Evolutionary conservation across 2,888 invertebrate species (phyloP), one percentile per base, ranked within the genome.

Genomic region (Macaria liturata): DNA sequence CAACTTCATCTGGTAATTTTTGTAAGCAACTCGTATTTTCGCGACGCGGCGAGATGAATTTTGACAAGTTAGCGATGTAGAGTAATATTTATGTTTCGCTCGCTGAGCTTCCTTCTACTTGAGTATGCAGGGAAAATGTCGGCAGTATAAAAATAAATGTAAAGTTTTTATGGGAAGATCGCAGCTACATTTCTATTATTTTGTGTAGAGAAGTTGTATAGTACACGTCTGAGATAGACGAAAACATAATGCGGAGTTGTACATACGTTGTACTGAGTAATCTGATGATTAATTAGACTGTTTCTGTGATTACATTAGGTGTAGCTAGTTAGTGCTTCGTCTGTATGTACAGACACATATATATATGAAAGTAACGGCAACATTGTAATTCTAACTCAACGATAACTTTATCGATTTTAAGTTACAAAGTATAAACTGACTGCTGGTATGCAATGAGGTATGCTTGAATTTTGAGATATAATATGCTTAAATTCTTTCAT

Each of bases 1-100:
- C 75, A 74, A 69, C 66, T 70, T 65, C 70, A 76, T 75, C 56
- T 58, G 51, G 51, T 59, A 45, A 59, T 72, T 75, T 55, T 58
- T 54, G 49, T 55, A 48, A 55, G 71, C 70, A 68, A 63, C 69
- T 63, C 59, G 59, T 66, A 62, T 61, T 65, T 68, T 65, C 57
- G 40, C 39, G 48, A 54, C 45, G 51, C 51, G 43, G 50, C 39
- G 48, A 46, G 49, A 52, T 59, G 59, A 59, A 59, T 59, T 59
- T 59, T 59, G 59, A 59, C 47, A 46, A 57, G 57, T 57, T 57
- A 46, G 39, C 57, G 45, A 46, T 42, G 52, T 50, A 31, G 47
- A 55, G 52, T 52, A 37, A 50, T 55, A 59, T 59, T 59, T 59
- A 59, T 59, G 54, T 55, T 59, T 46, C 52, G 20, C 54, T 49